Conservation (phyloP, 1,140 invertebrate species). For the Helicorthomorpha holstii region DNA sequence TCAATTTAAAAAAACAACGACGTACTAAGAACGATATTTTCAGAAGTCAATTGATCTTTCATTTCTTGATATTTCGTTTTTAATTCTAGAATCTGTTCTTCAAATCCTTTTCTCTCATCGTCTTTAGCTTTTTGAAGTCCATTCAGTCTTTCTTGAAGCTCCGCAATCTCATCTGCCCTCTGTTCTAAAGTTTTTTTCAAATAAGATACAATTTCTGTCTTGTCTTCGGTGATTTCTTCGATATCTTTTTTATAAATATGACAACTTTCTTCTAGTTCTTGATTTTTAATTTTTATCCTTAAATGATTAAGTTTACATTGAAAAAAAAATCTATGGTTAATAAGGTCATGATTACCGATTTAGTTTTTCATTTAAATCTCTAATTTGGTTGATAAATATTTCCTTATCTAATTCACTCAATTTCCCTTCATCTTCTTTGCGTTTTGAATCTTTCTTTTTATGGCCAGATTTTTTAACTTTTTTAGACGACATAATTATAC, state of each 20-base stretch:
- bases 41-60: not conserved
- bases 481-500: conserved; percentile 10
- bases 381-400: not conserved
- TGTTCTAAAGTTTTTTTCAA: not conserved
- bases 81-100: not conserved
- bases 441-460: not conserved
- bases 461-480: not conserved
- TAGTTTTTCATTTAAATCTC: not conserved
- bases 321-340: not conserved
- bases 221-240: not conserved
- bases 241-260: not conserved
- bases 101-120: not conserved
- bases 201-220: not conserved
- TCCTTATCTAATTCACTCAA: not conserved
- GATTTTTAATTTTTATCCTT: not conserved
- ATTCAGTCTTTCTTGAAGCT: not conserved
- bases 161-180: not conserved
- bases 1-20: no score
- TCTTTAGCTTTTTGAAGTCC: not conserved
- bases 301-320: not conserved
- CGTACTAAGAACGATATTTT: not conserved
- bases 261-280: not conserved
- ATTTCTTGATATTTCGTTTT: not conserved
- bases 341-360: not conserved
- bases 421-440: not conserved